A percentile compares a stretch with the other conserved stretches of the same genome.
These are phyloP conservation scores for Ondatra zibethicus DNA, from an alignment of 2,113 vertebrate genomes.

Conservation along the genomic window DNA sequence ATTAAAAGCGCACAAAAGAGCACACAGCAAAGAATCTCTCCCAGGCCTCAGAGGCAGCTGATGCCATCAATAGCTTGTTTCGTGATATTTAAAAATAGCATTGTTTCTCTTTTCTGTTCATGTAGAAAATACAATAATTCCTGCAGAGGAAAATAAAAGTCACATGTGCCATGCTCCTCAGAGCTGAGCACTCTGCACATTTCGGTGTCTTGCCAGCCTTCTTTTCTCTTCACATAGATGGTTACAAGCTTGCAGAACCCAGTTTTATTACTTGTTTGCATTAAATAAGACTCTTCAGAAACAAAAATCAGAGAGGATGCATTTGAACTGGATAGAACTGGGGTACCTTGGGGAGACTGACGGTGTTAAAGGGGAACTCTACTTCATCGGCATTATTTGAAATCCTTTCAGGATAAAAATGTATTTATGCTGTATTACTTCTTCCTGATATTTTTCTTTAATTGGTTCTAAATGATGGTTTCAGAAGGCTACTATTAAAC, in stretches of 20 bases:
- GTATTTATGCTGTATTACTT: constrained; percentile 17
- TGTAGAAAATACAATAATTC: constrained; percentile 65
- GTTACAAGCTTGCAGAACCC: constrained; percentile 27
- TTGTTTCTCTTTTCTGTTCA: constrained; percentile 65
- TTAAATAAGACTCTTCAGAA: constrained; percentile 59
- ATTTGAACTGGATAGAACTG: neutral
- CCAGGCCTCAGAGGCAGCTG: constrained; percentile 35
- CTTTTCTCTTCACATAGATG: constrained; percentile 19
- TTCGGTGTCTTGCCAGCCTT: neutral
- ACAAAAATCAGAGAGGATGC: constrained; percentile 29
- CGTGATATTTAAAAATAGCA: constrained; percentile 50
- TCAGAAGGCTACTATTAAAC: constrained; percentile 45
- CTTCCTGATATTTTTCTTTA: neutral
- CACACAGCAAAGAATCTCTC: neutral
- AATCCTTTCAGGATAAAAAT: constrained; percentile 63
- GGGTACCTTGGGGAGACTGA: neutral
- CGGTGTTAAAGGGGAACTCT: neutral
- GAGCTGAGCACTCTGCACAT: constrained; percentile 36
- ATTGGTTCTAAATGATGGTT: constrained; percentile 49
- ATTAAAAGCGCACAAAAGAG: constrained; percentile 61
- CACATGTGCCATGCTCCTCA: constrained; percentile 23
- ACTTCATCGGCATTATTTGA: neutral
- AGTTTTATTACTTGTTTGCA: constrained; percentile 66
- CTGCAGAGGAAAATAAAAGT: constrained; percentile 65
- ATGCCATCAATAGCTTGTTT: constrained; percentile 22